phyloP scores from a whole-genome alignment of 2,113 vertebrate genomes.

The Scortum barcoo region DNA sequence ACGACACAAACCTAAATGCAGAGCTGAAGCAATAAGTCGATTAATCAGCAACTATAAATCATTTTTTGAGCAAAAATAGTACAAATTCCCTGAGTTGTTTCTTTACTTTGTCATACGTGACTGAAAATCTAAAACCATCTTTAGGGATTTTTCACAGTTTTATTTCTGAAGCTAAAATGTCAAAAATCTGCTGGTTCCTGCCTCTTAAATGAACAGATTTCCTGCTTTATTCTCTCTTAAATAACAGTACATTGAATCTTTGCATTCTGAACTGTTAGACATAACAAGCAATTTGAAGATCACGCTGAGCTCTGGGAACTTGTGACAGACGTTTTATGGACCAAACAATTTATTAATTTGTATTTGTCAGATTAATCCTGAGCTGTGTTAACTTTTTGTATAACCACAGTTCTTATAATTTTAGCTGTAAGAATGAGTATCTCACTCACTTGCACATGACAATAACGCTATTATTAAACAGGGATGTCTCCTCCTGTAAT shows the following conservation, averaged over 20 bases:
- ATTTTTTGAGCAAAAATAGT: not conserved
- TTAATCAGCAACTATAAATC: not conserved
- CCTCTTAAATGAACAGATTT: not conserved
- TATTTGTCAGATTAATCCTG: not conserved
- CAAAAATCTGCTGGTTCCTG: too few relatives aligned
- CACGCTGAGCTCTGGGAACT: not conserved
- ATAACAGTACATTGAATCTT: not conserved
- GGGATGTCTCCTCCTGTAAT: not conserved
- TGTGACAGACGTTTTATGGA: too few relatives aligned
- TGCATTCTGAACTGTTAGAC: not conserved
- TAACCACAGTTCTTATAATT: constrained; percentile 6
- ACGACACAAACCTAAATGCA: not conserved
- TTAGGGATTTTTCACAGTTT: not conserved
- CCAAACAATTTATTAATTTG: not conserved
- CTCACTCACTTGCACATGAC: constrained; percentile 17
- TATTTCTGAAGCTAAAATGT: too few relatives aligned
- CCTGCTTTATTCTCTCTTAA: not conserved
- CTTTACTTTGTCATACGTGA: not conserved
- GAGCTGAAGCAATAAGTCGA: not conserved
- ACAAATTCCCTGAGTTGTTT: too few relatives aligned
- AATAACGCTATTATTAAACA: constrained; percentile 12
- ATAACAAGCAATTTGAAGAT: not conserved
- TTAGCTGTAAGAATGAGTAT: not conserved
- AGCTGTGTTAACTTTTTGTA: not conserved
- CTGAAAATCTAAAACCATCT: not conserved